Base-by-base conservation (phyloP, 2,113 vertebrate species). In the Peromyscus leucopus region DNA sequence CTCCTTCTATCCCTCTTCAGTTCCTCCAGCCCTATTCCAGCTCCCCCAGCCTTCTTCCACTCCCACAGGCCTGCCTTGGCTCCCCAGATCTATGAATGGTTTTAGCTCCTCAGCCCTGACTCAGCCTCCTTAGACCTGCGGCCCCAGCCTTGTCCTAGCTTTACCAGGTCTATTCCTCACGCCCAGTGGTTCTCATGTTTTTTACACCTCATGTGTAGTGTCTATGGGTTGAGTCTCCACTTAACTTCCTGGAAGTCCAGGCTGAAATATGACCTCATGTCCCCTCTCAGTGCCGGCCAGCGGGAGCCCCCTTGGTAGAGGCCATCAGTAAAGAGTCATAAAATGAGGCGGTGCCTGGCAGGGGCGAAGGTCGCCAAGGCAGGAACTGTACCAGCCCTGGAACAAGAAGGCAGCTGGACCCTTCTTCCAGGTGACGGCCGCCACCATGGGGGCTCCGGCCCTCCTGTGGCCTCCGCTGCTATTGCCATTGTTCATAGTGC, bases 281-380 rank as follows among this genome's bases (percentile, higher is more conserved):
- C 46, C 46, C 24, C 42, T n/a, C 82, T 51, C 0, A 42, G 59
- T 36, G 91, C 39, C 85, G 94, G 94, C 96, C 85, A 0, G 95
- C 97, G 76, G 76, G 85, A 82, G 21, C 51, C 97, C 93, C 97
- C 97, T 67, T 95, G 88, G 71, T 7, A 75, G 96, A 96, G 88
- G 87, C 90, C 22, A 0, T 74, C 26, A 1, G 69, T 80, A 75
- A 94, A 88, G 55, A 80, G 11, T 31, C 96, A 97, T 97, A 97
- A 97, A 92, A 31, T 1, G 7, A 91, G 96, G 97, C 46, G 97
- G 96, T 0, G 85, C 94, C 96, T 10, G 46, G 63, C 79, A 48
- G 72, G 97, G 69, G 75, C 96, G 16, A 98, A 98, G 97, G 86
- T 97, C 72, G n/a, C 15, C 8, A 36, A 0, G 42, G 71, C 75